Conservation (phyloP, 2,113 vertebrate species). For the Rhea pennata region DNA sequence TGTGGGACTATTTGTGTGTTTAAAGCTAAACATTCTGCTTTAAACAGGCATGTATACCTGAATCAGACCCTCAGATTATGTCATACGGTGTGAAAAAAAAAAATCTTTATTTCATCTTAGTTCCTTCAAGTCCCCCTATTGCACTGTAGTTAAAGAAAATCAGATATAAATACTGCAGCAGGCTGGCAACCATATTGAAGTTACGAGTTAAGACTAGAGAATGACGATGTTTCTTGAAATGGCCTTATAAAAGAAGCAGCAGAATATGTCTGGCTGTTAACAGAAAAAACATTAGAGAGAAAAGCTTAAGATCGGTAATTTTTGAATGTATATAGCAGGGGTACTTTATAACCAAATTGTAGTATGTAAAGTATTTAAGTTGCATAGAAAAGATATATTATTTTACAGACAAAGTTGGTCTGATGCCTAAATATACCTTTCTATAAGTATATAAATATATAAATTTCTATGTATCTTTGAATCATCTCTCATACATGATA, state of each 20-base stretch:
- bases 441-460: no score
- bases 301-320: conserved; percentile 57
- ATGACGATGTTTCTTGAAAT: conserved; percentile 59
- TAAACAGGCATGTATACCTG: background rate
- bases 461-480: no score
- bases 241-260: conserved; percentile 49
- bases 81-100: conserved; percentile 6
- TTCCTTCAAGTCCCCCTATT: background rate
- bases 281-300: conserved; percentile 31
- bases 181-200: conserved; percentile 43
- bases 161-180: conserved; percentile 54
- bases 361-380: background rate
- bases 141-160: conserved; percentile 38
- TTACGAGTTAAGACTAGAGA: background rate
- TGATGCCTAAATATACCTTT: background rate
- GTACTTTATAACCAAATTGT: conserved; percentile 16
- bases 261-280: conserved; percentile 59
- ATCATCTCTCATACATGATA: background rate
- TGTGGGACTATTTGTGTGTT: background rate
- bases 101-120: background rate
- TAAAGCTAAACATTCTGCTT: background rate
- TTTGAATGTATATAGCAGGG: conserved; percentile 23
- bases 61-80: background rate
- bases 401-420: background rate
- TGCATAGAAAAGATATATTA: background rate